phyloP scores from a whole-genome alignment of 2,888 invertebrate genomes.

The Chironomus riparius region DNA sequence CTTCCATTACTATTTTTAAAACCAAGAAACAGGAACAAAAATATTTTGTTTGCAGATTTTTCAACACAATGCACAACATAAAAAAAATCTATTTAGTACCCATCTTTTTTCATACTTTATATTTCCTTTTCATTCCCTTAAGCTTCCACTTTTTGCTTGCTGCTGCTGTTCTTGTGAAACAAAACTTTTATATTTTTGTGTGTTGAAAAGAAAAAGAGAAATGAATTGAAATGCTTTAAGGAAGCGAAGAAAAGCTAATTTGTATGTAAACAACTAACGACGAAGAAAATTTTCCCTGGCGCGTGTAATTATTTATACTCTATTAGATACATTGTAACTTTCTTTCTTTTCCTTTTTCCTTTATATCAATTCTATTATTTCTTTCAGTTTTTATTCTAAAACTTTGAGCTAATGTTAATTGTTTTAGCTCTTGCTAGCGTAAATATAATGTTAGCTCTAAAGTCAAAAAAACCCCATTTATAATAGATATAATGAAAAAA shows the following conservation, averaged over 20 bases:
- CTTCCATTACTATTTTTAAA: background rate
- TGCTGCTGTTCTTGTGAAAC: background rate
- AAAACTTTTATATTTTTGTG: background rate
- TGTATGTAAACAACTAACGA: slow-evolving; percentile 24
- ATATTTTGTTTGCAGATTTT: background rate
- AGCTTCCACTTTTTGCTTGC: background rate
- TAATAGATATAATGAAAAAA: too few relatives aligned
- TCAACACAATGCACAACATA: background rate
- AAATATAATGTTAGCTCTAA: too few relatives aligned
- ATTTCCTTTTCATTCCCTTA: background rate
- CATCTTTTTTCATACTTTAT: background rate
- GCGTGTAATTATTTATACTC: slow-evolving; percentile 26
- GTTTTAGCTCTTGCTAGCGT: too few relatives aligned
- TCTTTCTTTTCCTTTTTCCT: background rate
- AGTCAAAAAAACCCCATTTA: too few relatives aligned
- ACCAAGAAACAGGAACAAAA: background rate
- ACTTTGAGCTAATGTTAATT: too few relatives aligned
- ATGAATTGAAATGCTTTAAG: background rate
- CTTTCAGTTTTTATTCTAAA: too few relatives aligned
- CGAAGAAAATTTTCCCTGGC: background rate
- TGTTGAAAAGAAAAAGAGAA: background rate
- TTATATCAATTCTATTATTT: background rate
- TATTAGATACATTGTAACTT: slow-evolving; percentile 15
- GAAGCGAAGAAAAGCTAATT: slow-evolving; percentile 17
- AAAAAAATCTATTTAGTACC: background rate